Conservation (phyloP, 2,888 invertebrate species). For the Scaptomyza tumidula region DNA sequence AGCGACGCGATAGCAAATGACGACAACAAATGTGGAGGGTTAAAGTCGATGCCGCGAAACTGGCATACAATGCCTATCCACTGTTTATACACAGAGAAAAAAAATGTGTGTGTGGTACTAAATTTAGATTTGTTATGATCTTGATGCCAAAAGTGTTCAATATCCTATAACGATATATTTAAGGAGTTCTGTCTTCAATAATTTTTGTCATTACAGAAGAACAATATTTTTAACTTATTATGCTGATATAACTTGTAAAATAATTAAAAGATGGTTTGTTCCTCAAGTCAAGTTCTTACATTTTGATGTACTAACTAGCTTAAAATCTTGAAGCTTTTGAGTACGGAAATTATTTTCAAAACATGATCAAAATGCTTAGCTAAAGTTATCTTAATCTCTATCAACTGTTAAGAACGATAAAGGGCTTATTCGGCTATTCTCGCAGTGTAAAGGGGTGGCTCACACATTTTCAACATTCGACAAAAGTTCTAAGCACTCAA, state of each 20-base stretch:
- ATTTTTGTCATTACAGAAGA: too few relatives aligned
- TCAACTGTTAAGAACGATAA: too few relatives aligned
- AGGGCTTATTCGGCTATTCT: neutral
- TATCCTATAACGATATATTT: neutral
- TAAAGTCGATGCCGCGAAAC: slow-evolving; percentile 28
- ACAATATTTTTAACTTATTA: too few relatives aligned
- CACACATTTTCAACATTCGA: slow-evolving; percentile 58
- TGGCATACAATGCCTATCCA: slow-evolving; percentile 55
- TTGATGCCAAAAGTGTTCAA: neutral
- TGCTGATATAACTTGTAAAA: too few relatives aligned
- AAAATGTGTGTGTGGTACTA: neutral
- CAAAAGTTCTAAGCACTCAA: slow-evolving; percentile 41
- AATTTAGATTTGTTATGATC: neutral
- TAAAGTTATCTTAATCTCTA: neutral
- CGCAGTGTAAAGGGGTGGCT: slow-evolving; percentile 29
- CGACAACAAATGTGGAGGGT: slow-evolving; percentile 51
- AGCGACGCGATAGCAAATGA: slow-evolving; percentile 10
- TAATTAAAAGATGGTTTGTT: too few relatives aligned
- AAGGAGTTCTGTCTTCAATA: too few relatives aligned
- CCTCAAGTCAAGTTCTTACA: too few relatives aligned
- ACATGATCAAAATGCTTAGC: neutral
- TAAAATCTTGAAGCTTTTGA: too few relatives aligned
- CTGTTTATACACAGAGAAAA: slow-evolving; percentile 35
- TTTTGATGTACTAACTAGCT: too few relatives aligned
- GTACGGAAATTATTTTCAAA: too few relatives aligned